Evolutionary conservation across 2,113 vertebrate genomes (phyloP).

Genomic region (Ciconia maguari): DNA sequence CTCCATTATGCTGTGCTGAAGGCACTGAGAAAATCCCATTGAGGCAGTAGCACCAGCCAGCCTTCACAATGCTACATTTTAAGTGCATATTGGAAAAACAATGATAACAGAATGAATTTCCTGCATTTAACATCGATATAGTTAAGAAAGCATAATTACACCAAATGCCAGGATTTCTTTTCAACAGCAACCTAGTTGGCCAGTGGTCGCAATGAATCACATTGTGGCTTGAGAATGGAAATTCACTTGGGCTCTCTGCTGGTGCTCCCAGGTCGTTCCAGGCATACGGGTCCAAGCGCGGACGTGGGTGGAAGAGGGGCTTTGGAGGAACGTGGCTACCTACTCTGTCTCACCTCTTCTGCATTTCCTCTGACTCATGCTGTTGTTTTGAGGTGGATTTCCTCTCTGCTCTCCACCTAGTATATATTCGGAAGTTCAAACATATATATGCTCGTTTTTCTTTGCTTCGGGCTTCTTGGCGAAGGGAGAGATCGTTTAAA

Average conservation of each 20-base stretch:
- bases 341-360: neutral
- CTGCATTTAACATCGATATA: neutral
- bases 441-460: neutral
- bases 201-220: neutral
- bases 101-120: neutral
- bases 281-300: fast-evolving
- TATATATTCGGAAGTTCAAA: neutral
- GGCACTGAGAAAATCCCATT: neutral
- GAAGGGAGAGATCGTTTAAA: neutral
- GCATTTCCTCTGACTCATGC: neutral
- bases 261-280: neutral
- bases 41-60: neutral
- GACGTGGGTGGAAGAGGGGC: neutral
- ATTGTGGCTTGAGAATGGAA: neutral
- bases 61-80: neutral
- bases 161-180: neutral
- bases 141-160: neutral
- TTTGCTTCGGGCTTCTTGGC: neutral
- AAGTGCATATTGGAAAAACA: slow-evolving; percentile 23
- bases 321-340: neutral
- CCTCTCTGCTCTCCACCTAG: neutral
- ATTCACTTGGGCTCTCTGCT: neutral
- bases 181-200: neutral
- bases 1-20: neutral
- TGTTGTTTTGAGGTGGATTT: neutral